A percentile compares a stretch with the other conserved stretches of the same genome.
phyloP scores from a whole-genome alignment of 2,113 vertebrate species.

The Phaetusa simplex region DNA sequence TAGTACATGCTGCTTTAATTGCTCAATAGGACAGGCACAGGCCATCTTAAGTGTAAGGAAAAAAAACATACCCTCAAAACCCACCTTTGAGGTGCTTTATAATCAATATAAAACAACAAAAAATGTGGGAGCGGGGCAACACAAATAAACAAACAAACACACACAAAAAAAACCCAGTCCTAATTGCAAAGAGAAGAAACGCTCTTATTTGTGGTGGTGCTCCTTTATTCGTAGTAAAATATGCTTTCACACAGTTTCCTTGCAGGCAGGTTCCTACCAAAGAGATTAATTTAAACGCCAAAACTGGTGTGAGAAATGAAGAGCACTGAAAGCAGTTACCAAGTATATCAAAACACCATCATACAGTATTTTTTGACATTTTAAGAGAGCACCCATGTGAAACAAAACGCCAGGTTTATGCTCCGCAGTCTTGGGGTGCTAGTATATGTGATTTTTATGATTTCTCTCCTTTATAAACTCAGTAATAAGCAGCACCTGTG shows the following conservation, averaged over 20 bases:
- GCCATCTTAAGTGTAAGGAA: not conserved
- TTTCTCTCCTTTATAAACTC: not conserved
- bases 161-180: fast-evolving
- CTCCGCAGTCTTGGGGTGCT: not conserved
- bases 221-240: not conserved
- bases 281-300: not conserved
- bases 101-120: not conserved
- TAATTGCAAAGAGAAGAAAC: not conserved
- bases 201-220: not conserved
- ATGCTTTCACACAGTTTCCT: not conserved
- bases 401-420: not conserved
- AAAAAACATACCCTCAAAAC: fast-evolving
- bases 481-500: not conserved
- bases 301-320: not conserved
- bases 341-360: not conserved
- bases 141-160: not conserved
- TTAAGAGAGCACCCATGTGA: not conserved
- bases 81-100: not conserved
- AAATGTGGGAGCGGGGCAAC: not conserved
- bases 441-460: not conserved
- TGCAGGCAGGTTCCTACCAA: not conserved
- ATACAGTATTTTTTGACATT: not conserved
- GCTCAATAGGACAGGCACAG: not conserved
- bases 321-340: not conserved
- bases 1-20: not conserved